Percentiles rank a stretch among this genome's conserved stretches.
phyloP scores from a whole-genome alignment of 2,797 vertebrate species.

The Acridotheres tristis region DNA sequence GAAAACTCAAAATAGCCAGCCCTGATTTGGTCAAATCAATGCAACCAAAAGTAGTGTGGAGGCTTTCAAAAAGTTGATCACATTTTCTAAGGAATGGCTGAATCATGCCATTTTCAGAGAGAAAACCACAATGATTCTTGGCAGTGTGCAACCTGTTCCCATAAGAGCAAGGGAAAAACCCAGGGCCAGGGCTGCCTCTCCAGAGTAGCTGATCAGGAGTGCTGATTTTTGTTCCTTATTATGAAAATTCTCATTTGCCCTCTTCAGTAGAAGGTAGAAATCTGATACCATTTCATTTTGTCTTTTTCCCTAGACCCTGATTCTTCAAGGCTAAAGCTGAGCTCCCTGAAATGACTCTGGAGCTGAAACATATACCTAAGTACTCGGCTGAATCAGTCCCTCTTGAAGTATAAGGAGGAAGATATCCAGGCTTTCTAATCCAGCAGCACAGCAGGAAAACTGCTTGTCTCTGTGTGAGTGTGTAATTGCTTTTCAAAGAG shows the following conservation, averaged over 20 bases:
- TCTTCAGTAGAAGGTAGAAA: background rate
- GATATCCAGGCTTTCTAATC: conserved; percentile 16
- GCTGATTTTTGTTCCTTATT: background rate
- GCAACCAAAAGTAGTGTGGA: background rate
- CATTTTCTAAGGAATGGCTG: background rate
- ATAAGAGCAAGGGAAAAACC: background rate
- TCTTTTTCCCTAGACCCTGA: background rate
- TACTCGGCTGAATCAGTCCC: conserved; percentile 7
- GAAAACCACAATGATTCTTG: background rate
- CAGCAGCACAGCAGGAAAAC: conserved; percentile 28
- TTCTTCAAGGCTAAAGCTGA: background rate
- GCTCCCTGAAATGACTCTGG: background rate
- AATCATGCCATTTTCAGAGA: background rate
- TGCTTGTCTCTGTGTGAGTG: conserved; percentile 17
- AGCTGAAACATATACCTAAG: background rate
- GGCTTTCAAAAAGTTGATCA: background rate
- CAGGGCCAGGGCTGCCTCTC: background rate
- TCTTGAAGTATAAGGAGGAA: conserved; percentile 11
- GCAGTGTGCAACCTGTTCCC: background rate
- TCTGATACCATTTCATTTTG: accelerated
- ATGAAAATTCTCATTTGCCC: background rate
- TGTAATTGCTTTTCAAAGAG: conserved; percentile 58
- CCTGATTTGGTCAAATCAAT: background rate
- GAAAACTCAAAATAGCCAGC: background rate
- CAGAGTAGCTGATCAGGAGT: background rate